Base-by-base conservation (phyloP, 2,888 invertebrate species). In the Eupeodes latifasciatus region DNA sequence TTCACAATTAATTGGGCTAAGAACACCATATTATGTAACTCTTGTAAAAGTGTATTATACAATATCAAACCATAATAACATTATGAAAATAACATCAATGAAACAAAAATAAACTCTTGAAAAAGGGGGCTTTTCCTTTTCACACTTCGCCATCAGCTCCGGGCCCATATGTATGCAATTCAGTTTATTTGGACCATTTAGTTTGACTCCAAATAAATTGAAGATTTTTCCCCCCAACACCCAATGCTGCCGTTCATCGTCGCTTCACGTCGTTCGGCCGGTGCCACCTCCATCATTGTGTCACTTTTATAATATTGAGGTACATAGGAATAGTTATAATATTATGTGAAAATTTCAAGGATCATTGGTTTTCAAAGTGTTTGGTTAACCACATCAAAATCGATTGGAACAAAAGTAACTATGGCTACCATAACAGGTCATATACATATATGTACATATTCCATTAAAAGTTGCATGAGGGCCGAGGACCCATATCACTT, bases 301-400 rank as follows among this genome's bases (percentile, higher is more conserved):
- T 36, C 36, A 59, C 34, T 36, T 40, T 40, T 40, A 40, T 9
- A 27, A 27, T 27, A 27, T 27, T 27, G 3, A 27, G 27, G n/a
- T n/a, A 59, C 27, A 27, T 2, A 10, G 10, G 12, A 6, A 47
- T 10, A 53, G 40, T 40, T 44, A 44, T 49, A 16, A 47, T 61
- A 59, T 34, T 74, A 85, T 78, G 72, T 34, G 83, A 75, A 67
- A 76, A 86, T 86, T 82, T 86, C 79, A 86, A 83, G 83, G 87
- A 80, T 84, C 87, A 87, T 87, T 87, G 87, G 66, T 77, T 66
- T 49, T 16, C 80, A 83, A 87, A 87, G 80, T 77, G 80, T 80
- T 77, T 80, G 87, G 83, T 77, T 84, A 87, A 87, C 87, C 87
- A 76, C 87, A 87, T 72, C 72, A 74, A 76, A 87, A 87, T 87